Conservation (phyloP, 2,888 invertebrate genomes). For the Melinaea marsaeus region DNA sequence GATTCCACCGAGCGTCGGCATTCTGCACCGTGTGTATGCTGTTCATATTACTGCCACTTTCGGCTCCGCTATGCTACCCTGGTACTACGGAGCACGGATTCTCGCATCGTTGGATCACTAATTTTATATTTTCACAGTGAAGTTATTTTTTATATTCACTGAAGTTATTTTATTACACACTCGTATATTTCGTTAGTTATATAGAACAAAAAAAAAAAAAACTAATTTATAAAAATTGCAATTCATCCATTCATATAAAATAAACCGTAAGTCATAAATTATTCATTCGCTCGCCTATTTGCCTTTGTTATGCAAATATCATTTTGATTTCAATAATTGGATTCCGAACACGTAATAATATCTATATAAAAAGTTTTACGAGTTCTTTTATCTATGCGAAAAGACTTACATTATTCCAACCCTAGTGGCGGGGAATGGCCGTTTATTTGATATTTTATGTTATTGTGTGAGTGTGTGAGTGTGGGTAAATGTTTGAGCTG, state of each 20-base stretch:
- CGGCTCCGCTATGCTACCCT: constrained; percentile 53
- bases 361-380: constrained; percentile 37
- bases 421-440: constrained; percentile 34
- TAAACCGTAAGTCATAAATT: constrained; percentile 30
- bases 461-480: constrained; percentile 39
- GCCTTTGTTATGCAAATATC: constrained; percentile 53
- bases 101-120: constrained; percentile 65
- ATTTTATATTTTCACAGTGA: constrained; percentile 20
- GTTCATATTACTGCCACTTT: constrained; percentile 52
- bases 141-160: too few relatives aligned
- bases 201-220: too few relatives aligned
- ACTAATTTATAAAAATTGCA: too few relatives aligned
- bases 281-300: constrained; percentile 28
- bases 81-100: constrained; percentile 60
- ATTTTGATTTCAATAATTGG: constrained; percentile 57
- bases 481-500: constrained; percentile 44
- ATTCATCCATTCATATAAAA: not conserved
- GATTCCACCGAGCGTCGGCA: constrained; percentile 50
- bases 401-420: constrained; percentile 25
- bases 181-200: too few relatives aligned
- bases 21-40: constrained; percentile 48
- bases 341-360: constrained; percentile 53
- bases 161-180: too few relatives aligned
- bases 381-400: constrained; percentile 30
- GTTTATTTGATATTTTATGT: constrained; percentile 36